A percentile compares a stretch with the other conserved stretches of the same genome.
Evolutionary conservation across 2,113 vertebrate species (phyloP).

Genomic region (Bungarus multicinctus): DNA sequence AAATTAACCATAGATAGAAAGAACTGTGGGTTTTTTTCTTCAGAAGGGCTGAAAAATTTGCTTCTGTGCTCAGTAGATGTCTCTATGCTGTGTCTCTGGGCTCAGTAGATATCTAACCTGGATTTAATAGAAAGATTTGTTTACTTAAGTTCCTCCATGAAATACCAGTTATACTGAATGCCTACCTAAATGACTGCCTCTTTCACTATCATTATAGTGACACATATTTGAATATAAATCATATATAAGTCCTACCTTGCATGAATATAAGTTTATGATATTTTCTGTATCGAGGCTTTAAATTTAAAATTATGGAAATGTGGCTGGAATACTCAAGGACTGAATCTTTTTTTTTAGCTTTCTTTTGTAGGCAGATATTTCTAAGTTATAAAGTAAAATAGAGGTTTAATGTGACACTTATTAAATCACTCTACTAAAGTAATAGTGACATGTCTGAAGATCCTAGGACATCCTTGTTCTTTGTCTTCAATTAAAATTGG

Average conservation of each 20-base stretch:
- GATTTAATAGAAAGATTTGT: background rate
- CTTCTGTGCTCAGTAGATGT: background rate
- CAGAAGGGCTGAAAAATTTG: background rate
- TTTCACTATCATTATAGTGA: background rate
- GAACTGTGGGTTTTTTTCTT: background rate
- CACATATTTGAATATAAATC: background rate
- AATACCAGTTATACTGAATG: background rate
- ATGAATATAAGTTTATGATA: background rate
- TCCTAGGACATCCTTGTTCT: background rate
- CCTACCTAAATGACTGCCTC: background rate
- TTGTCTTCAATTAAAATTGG: background rate
- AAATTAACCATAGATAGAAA: background rate
- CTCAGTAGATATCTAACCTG: background rate
- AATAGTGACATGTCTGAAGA: background rate
- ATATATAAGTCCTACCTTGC: background rate
- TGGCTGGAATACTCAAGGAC: background rate
- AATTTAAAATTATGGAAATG: background rate
- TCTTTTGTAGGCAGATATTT: background rate
- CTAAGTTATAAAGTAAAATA: conserved; percentile 9
- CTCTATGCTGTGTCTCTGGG: background rate
- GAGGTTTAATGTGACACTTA: conserved; percentile 21
- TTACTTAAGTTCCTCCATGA: background rate
- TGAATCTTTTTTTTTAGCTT: background rate
- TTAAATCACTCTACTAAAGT: conserved; percentile 1
- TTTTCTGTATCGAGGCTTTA: conserved; percentile 7